Conservation (phyloP, 2,113 vertebrate species). For the Hemiscyllium ocellatum region DNA sequence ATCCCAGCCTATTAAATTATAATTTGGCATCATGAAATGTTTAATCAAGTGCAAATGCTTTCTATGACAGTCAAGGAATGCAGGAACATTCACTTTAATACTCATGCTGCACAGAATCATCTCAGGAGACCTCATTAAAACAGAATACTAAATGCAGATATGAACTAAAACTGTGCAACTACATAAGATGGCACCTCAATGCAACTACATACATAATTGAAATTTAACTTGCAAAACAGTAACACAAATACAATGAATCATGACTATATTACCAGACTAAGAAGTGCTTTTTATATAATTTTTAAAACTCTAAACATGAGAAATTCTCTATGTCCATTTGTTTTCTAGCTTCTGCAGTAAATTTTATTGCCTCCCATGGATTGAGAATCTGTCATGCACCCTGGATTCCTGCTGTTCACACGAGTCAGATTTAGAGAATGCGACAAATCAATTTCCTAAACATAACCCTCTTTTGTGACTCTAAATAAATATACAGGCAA, state of each 20-base stretch:
- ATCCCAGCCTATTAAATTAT: not conserved
- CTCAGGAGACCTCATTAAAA: slow-evolving; percentile 14
- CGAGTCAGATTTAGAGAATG: not conserved
- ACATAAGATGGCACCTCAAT: not conserved
- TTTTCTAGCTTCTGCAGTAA: not conserved
- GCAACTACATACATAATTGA: not conserved
- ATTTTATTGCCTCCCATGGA: not conserved
- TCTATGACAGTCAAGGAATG: not conserved
- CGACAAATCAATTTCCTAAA: not conserved
- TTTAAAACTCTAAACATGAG: not conserved
- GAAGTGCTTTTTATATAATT: not conserved
- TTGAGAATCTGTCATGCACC: not conserved
- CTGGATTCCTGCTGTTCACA: not conserved
- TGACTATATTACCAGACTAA: too few species aligned
- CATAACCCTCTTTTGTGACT: not conserved
- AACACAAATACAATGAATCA: not conserved
- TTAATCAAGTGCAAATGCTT: slow-evolving; percentile 18
- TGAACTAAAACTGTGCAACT: not conserved
- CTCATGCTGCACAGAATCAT: not conserved
- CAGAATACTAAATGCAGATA: not conserved
- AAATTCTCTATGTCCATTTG: not conserved
- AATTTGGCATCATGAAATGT: slow-evolving; percentile 4
- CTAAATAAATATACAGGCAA: not conserved
- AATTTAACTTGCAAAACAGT: not conserved
- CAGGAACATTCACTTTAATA: not conserved